phyloP scores from a whole-genome alignment of 2,797 vertebrate genomes.

The Lycodopsis pacificus region DNA sequence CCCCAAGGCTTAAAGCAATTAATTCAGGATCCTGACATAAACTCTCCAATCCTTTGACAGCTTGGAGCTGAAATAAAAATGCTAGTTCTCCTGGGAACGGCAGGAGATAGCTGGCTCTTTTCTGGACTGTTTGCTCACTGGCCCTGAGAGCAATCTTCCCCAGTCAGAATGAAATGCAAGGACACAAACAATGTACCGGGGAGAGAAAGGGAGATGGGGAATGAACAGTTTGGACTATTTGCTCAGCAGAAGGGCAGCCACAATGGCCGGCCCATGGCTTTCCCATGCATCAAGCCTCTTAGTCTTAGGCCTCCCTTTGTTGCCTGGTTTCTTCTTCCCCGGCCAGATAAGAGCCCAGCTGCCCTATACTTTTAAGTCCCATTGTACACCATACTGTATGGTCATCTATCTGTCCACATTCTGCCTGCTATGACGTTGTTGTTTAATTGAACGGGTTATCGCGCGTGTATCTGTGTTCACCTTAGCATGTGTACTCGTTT shows the following conservation, averaged over 20 bases:
- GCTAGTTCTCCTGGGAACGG: slow-evolving; percentile 99
- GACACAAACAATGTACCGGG: slow-evolving; percentile 99
- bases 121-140: slow-evolving; percentile 99
- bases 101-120: slow-evolving; percentile 98
- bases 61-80: slow-evolving; percentile 99
- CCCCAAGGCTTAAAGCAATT: slow-evolving; percentile 99
- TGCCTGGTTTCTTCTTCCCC: slow-evolving; percentile 88
- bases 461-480: slow-evolving; percentile 76
- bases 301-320: slow-evolving; percentile 96
- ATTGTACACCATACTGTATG: slow-evolving; percentile 86
- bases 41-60: slow-evolving; percentile 99
- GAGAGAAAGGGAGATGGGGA: slow-evolving; percentile 99
- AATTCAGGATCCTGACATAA: slow-evolving; percentile 99
- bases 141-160: slow-evolving; percentile 99
- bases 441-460: slow-evolving; percentile 79
- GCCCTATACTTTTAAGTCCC: slow-evolving; percentile 90
- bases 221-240: slow-evolving; percentile 99
- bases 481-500: slow-evolving; percentile 82
- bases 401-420: slow-evolving; percentile 84
- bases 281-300: slow-evolving; percentile 97
- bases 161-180: slow-evolving; percentile 99
- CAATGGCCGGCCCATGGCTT: slow-evolving; percentile 97
- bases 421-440: slow-evolving; percentile 63
- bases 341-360: slow-evolving; percentile 98
- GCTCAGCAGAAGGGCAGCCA: slow-evolving; percentile 99